Conservation (phyloP, 1,140 invertebrate genomes). For the Anadara kagoshimensis region DNA sequence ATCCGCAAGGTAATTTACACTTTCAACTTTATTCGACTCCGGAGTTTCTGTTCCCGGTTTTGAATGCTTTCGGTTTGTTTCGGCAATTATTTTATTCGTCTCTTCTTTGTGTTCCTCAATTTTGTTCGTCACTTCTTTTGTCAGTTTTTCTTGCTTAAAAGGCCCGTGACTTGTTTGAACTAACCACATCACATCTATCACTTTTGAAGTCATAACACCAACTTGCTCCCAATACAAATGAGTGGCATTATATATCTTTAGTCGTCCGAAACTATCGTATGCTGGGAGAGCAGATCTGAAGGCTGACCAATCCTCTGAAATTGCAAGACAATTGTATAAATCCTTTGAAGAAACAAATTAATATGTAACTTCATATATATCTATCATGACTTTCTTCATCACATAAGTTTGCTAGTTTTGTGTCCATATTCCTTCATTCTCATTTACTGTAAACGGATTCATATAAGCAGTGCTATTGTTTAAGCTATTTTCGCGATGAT, state of each 20-base stretch:
- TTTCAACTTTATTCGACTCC: neutral
- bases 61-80: neutral
- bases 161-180: constrained; percentile 60
- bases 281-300: constrained; percentile 77
- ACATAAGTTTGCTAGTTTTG: too few relatives aligned
- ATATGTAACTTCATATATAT: too few relatives aligned
- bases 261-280: constrained; percentile 87
- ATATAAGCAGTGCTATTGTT: too few relatives aligned
- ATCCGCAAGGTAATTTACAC: neutral
- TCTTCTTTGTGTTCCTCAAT: constrained; percentile 12
- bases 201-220: constrained; percentile 72
- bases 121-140: neutral
- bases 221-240: constrained; percentile 95
- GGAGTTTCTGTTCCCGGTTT: neutral
- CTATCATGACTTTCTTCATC: too few relatives aligned
- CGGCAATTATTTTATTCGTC: neutral
- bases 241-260: constrained; percentile 87
- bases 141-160: constrained; percentile 5
- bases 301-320: constrained; percentile 60
- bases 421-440: too few relatives aligned
- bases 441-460: too few relatives aligned
- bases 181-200: constrained; percentile 60
- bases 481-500: too few relatives aligned
- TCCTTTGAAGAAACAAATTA: too few relatives aligned
- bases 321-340: constrained; percentile 14